Base-by-base conservation (phyloP, 2,113 vertebrate genomes). In the Coryphaenoides rupestris region DNA sequence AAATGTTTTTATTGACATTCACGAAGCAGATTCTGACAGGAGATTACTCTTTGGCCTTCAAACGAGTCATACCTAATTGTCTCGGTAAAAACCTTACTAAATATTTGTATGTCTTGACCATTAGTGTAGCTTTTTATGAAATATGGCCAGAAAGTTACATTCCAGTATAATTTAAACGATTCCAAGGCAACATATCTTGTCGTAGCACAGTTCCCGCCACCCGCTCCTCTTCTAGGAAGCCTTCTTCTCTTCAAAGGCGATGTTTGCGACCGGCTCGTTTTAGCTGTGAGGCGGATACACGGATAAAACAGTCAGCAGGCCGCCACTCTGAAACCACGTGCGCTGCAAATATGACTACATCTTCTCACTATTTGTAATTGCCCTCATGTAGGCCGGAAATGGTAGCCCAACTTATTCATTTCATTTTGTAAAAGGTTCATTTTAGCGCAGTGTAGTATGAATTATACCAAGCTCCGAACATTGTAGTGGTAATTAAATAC, bases 211-310 rank as follows among this genome's bases (percentile, higher is more conserved):
- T 79, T n/a, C n/a, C 75, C 77, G 78, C 86, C 76, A 57, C 56
- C 84, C 81, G 54, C 21, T 60, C 75, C 50, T 46, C 63, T 54
- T 63, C 83, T 94, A 98, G 71, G 87, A 86, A 76, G 88, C 93
- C 85, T 99, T 98, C 89, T 98, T 97, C 74, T 98, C 97, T 46
- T 99, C 96, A n/a, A 96, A 94, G 3, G 98, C 89, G 58, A 99
- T 64, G 80, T 95, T 96, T 75, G 96, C 95, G 17, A 96, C n/a
- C 92, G 19, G 95, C 97, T 88, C 88, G n/a, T 95, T 86, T 95
- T 98, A 70, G 92, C 97, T 99, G 84, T 22, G 71, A 40, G 54
- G 22, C 6, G 23, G 21, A 55, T 10, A n/a, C 9, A 55, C 19
- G 23, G 19, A 55, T 40, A 40, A 10, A 12, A 40, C 33, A 40